These are phyloP conservation scores for Catharus bicknelli DNA, from an alignment of 2,113 vertebrate genomes.

Conservation along the genomic window DNA sequence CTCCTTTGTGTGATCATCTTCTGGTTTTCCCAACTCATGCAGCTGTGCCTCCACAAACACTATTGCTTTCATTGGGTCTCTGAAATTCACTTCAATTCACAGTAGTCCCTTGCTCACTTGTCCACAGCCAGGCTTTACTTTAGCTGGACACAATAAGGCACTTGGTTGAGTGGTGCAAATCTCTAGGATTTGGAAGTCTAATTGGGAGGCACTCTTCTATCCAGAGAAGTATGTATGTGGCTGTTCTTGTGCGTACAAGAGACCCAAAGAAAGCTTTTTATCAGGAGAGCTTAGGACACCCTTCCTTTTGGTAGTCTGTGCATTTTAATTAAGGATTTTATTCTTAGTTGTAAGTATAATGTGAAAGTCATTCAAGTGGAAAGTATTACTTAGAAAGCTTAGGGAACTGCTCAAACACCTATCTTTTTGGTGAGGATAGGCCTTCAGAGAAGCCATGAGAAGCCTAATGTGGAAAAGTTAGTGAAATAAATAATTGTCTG, in stretches of 20 bases:
- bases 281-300: not conserved
- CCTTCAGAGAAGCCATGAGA: not conserved
- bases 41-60: rapidly evolving
- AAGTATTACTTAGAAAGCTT: not conserved
- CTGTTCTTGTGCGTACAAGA: not conserved
- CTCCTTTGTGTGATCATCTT: not conserved
- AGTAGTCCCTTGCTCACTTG: not conserved
- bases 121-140: not conserved
- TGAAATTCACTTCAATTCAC: not conserved
- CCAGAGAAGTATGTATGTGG: not conserved
- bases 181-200: not conserved
- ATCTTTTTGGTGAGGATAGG: not conserved
- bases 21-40: not conserved
- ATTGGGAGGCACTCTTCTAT: not conserved
- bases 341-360: not conserved
- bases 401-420: not conserved
- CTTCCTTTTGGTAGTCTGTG: not conserved
- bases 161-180: not conserved
- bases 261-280: not conserved
- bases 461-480: not conserved
- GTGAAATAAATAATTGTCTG: not conserved
- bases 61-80: rapidly evolving
- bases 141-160: not conserved
- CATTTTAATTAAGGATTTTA: not conserved
- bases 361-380: not conserved